These are phyloP conservation scores for Oscheius myriophilus DNA, from an alignment of 2,888 invertebrate species.

Conservation along the genomic window DNA sequence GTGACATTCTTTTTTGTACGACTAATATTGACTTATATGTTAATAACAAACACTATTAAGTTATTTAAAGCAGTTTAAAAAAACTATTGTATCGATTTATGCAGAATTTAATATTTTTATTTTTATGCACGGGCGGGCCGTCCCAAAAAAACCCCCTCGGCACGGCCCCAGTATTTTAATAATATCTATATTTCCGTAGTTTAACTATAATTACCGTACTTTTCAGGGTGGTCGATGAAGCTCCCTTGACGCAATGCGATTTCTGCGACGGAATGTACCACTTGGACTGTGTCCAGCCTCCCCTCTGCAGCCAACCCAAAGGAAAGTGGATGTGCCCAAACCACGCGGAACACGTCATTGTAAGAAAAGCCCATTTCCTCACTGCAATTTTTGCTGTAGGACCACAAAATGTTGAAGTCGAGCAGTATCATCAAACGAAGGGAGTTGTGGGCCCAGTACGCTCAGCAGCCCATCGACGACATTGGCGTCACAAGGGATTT, in stretches of 20 bases:
- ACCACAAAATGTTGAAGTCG: conserved; percentile 72
- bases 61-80: too few species aligned
- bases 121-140: too few species aligned
- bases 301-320: conserved; percentile 85
- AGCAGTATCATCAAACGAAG: conserved; percentile 87
- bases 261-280: conserved; percentile 90
- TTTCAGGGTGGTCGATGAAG: conserved; percentile 75
- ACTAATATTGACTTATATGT: too few species aligned
- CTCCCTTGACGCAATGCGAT: conserved; percentile 89
- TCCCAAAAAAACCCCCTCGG: too few species aligned
- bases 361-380: conserved; percentile 1
- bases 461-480: conserved; percentile 75
- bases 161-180: too few species aligned
- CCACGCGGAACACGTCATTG: conserved; percentile 79
- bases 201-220: background rate
- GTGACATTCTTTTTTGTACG: too few species aligned
- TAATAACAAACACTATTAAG: too few species aligned
- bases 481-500: background rate
- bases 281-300: conserved; percentile 92
- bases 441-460: conserved; percentile 86
- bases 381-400: background rate
- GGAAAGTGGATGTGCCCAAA: conserved; percentile 98
- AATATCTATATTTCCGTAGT: too few species aligned
- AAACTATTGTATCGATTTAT: too few species aligned
- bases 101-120: too few species aligned